phyloP scores from a whole-genome alignment of 2,797 vertebrate genomes.

The Catamblyrhynchus diadema region DNA sequence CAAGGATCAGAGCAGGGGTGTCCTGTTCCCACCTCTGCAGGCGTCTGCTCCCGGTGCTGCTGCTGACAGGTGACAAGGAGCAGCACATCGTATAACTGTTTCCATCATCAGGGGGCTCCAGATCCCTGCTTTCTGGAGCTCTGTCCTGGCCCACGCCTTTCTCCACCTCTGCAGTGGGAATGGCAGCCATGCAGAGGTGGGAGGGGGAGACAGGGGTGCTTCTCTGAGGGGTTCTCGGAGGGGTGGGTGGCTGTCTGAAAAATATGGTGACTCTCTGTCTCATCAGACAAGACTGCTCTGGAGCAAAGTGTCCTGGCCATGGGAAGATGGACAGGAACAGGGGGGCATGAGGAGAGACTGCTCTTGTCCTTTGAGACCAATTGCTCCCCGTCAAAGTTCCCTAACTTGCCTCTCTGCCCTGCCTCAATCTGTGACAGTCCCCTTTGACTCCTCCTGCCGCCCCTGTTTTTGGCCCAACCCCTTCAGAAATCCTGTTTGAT shows the following conservation, averaged over 20 bases:
- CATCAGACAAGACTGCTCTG: neutral
- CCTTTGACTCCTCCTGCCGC: neutral
- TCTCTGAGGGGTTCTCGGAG: neutral
- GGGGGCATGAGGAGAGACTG: neutral
- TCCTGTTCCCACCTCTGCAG: neutral
- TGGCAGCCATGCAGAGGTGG: neutral
- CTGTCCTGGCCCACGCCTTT: neutral
- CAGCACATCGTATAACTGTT: neutral
- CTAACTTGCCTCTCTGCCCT: neutral
- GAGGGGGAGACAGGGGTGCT: accelerated
- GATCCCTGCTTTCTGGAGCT: neutral
- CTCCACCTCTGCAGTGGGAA: neutral
- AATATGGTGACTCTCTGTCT: neutral
- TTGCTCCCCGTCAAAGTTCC: neutral
- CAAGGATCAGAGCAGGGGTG: neutral
- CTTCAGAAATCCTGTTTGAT: neutral
- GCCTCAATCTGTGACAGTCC: neutral
- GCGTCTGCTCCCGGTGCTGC: neutral
- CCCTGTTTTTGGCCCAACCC: neutral
- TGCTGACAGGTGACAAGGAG: neutral
- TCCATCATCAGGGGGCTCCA: neutral
- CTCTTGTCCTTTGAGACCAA: neutral
- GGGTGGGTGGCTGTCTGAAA: neutral
- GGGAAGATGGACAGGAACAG: neutral
- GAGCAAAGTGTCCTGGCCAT: neutral